Evolutionary conservation across 2,113 vertebrate species (phyloP).

Genomic region (Sceloporus tristichus): DNA sequence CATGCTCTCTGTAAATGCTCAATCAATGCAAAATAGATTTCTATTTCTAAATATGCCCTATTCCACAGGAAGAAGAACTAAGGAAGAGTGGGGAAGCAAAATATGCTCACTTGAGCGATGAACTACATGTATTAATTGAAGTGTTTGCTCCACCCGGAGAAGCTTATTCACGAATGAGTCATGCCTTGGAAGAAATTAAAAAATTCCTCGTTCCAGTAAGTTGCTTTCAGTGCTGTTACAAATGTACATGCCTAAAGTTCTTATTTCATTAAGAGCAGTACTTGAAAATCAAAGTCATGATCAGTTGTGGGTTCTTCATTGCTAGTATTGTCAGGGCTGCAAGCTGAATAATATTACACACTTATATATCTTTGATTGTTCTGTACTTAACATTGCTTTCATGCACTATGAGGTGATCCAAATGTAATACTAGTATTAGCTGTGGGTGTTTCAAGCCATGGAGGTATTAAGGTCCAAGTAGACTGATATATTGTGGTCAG

Average conservation of each 20-base stretch:
- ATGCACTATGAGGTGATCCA: not conserved
- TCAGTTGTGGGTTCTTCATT: constrained; percentile 19
- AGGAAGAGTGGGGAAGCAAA: constrained; percentile 97
- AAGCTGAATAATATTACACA: not conserved
- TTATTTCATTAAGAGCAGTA: constrained; percentile 36
- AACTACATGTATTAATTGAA: constrained; percentile 99
- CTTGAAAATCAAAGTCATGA: constrained; percentile 13
- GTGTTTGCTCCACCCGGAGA: constrained; percentile 98
- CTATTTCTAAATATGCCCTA: constrained; percentile 70
- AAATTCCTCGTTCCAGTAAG: constrained; percentile 99
- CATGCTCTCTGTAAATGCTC: constrained; percentile 58
- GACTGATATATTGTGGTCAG: no score
- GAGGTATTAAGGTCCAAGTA: no score
- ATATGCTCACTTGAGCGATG: constrained; percentile 95
- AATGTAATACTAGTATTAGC: no score
- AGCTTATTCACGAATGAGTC: constrained; percentile 99
- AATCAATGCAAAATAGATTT: constrained; percentile 66
- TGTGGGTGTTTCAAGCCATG: no score
- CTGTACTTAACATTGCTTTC: not conserved
- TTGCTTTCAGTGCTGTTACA: constrained; percentile 65
- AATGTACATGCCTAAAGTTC: constrained; percentile 15
- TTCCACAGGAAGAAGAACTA: constrained; percentile 94
- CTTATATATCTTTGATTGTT: constrained; percentile 20
- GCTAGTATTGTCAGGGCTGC: not conserved
- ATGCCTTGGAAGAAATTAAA: constrained; percentile 98